These are phyloP conservation scores for Aelia acuminata DNA, from an alignment of 2,888 invertebrate genomes.

Conservation along the genomic window DNA sequence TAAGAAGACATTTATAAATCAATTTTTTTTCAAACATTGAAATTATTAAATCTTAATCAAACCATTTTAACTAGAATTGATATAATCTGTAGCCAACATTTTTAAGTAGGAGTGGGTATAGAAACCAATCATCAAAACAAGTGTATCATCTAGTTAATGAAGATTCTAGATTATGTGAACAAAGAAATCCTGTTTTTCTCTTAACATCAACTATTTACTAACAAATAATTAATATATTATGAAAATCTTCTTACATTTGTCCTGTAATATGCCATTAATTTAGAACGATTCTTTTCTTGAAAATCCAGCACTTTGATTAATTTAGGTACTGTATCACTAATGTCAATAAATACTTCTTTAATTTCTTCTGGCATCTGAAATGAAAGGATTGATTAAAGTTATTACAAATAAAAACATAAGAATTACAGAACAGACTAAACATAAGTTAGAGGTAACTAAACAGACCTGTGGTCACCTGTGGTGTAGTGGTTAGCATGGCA, in stretches of 20 bases:
- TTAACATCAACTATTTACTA: neutral
- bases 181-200: neutral
- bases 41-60: no score
- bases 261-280: constrained; percentile 54
- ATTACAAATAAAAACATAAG: no score
- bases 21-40: no score
- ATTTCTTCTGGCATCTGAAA: constrained; percentile 61
- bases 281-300: constrained; percentile 47
- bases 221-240: neutral
- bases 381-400: neutral
- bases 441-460: no score
- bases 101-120: neutral
- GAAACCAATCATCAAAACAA: neutral
- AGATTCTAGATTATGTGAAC: neutral
- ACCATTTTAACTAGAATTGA: no score
- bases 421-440: neutral
- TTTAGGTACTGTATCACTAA: constrained; percentile 49
- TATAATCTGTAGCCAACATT: no score
- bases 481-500: no score
- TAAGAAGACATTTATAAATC: no score
- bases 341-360: constrained; percentile 57
- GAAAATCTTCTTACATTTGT: neutral
- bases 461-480: no score
- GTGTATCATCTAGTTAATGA: neutral
- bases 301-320: constrained; percentile 57